Conservation (phyloP, 2,888 invertebrate species). For the Thereva unica region DNA sequence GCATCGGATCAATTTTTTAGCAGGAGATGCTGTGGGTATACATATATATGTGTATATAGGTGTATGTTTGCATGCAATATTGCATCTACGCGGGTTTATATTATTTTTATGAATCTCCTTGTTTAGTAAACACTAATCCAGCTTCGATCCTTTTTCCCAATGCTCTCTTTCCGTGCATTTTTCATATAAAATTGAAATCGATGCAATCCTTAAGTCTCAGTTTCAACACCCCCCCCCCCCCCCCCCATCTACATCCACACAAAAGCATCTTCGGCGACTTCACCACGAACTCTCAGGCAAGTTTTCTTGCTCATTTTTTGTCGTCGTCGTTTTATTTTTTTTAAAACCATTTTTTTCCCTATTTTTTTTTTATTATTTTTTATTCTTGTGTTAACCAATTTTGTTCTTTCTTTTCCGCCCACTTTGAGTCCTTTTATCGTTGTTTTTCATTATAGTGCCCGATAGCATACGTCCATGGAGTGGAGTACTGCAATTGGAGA, state of each 20-base stretch:
- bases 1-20: too few relatives aligned
- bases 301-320: conserved; percentile 8
- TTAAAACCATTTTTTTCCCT: background rate
- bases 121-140: too few relatives aligned
- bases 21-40: too few relatives aligned
- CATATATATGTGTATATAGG: too few relatives aligned
- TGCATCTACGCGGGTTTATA: too few relatives aligned
- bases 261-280: conserved; percentile 3
- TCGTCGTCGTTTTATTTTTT: conserved; percentile 1
- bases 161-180: too few relatives aligned
- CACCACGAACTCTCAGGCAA: conserved; percentile 4
- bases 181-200: too few relatives aligned
- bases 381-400: conserved; percentile 36
- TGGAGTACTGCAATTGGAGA: conserved; percentile 19
- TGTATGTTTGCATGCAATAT: too few relatives aligned
- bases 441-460: conserved; percentile 32
- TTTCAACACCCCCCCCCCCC: background rate
- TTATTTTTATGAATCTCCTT: too few relatives aligned
- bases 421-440: conserved; percentile 38
- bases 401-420: conserved; percentile 41
- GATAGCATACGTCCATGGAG: conserved; percentile 33
- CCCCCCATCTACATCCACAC: conserved; percentile 16
- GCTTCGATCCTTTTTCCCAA: too few relatives aligned
- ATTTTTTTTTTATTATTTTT: conserved; percentile 10
- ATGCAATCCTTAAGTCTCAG: too few relatives aligned